Percentiles rank a stretch among this genome's conserved stretches.
Evolutionary conservation across 2,888 invertebrate species (phyloP).

Genomic region (Ornithoptera priamus): DNA sequence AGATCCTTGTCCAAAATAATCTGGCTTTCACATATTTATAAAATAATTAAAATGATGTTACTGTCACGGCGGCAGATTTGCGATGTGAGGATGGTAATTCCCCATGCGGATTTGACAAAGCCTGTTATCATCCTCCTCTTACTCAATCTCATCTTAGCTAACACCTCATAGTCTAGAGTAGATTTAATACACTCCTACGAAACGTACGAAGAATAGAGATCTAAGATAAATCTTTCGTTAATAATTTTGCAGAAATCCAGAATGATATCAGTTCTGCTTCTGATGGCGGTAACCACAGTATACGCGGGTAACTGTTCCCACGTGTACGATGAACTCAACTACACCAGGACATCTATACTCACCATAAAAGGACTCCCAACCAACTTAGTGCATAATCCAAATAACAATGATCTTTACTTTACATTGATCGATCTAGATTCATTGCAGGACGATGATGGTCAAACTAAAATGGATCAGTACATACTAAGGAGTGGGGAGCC

Average conservation of each 20-base stretch:
- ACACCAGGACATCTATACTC: conserved; percentile 53
- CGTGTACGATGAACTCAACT: conserved; percentile 48
- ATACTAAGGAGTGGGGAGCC: conserved; percentile 55
- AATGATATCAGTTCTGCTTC: conserved; percentile 54
- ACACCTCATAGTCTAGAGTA: too few species aligned
- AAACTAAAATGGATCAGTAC: conserved; percentile 74
- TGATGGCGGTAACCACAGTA: conserved; percentile 49
- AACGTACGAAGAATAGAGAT: too few species aligned
- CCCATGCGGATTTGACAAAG: too few species aligned
- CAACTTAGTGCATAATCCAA: conserved; percentile 58
- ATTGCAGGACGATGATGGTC: conserved; percentile 63
- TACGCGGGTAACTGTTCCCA: conserved; percentile 57
- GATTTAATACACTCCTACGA: too few species aligned
- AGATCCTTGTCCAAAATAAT: too few species aligned
- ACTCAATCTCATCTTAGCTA: too few species aligned
- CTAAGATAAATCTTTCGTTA: too few species aligned
- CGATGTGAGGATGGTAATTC: too few species aligned
- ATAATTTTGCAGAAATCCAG: conserved; percentile 11
- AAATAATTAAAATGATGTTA: too few species aligned
- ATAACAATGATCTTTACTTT: conserved; percentile 59
- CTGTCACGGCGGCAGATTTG: too few species aligned
- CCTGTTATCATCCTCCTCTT: too few species aligned
- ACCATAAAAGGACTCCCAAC: conserved; percentile 70
- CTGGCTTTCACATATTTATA: too few species aligned
- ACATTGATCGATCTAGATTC: conserved; percentile 68